A percentile compares a stretch with the other conserved stretches of the same genome.
Conservation (phyloP, 2,113 vertebrate genomes). For the Oryctolagus cuniculus region DNA sequence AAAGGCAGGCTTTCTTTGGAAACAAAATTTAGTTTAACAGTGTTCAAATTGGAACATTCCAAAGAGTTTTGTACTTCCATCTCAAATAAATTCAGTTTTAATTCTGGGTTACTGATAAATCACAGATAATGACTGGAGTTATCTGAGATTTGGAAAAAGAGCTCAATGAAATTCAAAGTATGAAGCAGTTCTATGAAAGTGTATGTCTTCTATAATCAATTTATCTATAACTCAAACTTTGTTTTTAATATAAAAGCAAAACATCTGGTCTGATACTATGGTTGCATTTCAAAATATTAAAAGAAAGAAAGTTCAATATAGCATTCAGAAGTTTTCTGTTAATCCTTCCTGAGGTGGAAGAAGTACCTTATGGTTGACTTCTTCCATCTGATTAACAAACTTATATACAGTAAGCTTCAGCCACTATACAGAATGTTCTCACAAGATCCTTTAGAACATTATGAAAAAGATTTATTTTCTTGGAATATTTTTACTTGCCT, state of each 20-base stretch:
- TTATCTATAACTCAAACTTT: slow-evolving; percentile 56
- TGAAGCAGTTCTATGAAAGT: slow-evolving; percentile 36
- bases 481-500: not conserved
- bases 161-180: slow-evolving; percentile 45
- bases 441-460: slow-evolving; percentile 4
- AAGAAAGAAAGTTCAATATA: slow-evolving; percentile 1
- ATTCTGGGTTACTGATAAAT: slow-evolving; percentile 59
- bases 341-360: not conserved
- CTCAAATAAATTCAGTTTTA: slow-evolving; percentile 56
- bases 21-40: slow-evolving; percentile 44
- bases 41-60: slow-evolving; percentile 2
- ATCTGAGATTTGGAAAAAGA: slow-evolving; percentile 61
- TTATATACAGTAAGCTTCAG: not conserved
- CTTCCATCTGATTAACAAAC: not conserved
- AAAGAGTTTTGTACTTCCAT: not conserved
- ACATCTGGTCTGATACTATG: not conserved
- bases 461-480: not conserved
- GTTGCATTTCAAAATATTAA: slow-evolving; percentile 15
- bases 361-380: not conserved
- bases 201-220: slow-evolving; percentile 25
- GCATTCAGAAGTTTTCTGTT: not conserved
- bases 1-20: not conserved
- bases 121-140: slow-evolving; percentile 53
- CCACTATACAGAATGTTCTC: not conserved
- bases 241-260: slow-evolving; percentile 54